Percentiles rank a stretch among this genome's conserved stretches.
Evolutionary conservation across 2,888 invertebrate genomes (phyloP).

Genomic region (Orthosia cruda): DNA sequence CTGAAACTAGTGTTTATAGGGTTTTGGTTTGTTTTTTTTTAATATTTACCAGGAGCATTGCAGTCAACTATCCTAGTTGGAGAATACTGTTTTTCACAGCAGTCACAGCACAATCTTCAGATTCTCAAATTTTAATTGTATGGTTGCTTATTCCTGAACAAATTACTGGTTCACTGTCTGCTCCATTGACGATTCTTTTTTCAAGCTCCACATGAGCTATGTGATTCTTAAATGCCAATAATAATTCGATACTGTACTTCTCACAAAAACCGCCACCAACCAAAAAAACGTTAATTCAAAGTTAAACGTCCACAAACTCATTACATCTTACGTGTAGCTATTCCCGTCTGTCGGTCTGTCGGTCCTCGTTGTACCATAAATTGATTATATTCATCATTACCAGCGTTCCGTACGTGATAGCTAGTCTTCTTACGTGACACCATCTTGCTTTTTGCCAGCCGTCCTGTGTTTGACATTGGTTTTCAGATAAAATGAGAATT

Average conservation of each 20-base stretch:
- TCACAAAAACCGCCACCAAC: slow-evolving; percentile 15
- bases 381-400: slow-evolving; percentile 69
- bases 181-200: background rate
- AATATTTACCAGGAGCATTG: background rate
- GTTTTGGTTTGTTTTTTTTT: too few relatives aligned
- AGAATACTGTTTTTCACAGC: too few relatives aligned
- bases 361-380: slow-evolving; percentile 57
- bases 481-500: slow-evolving; percentile 41
- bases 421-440: slow-evolving; percentile 63
- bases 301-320: slow-evolving; percentile 64
- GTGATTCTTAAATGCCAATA: slow-evolving; percentile 15
- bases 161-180: background rate
- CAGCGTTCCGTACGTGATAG: slow-evolving; percentile 57
- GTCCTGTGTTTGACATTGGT: slow-evolving; percentile 68
- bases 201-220: background rate
- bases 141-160: background rate
- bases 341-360: slow-evolving; percentile 59
- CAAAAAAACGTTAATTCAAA: slow-evolving; percentile 55
- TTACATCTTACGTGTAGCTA: slow-evolving; percentile 60
- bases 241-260: slow-evolving; percentile 15
- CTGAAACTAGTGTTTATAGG: too few relatives aligned
- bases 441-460: slow-evolving; percentile 63
- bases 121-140: background rate
- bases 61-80: too few relatives aligned
- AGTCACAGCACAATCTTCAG: too few relatives aligned